Percentiles rank a stretch among this genome's conserved stretches.
These are phyloP conservation scores for Sarcophaga rosellei DNA, from an alignment of 2,888 invertebrate genomes.

Conservation along the genomic window DNA sequence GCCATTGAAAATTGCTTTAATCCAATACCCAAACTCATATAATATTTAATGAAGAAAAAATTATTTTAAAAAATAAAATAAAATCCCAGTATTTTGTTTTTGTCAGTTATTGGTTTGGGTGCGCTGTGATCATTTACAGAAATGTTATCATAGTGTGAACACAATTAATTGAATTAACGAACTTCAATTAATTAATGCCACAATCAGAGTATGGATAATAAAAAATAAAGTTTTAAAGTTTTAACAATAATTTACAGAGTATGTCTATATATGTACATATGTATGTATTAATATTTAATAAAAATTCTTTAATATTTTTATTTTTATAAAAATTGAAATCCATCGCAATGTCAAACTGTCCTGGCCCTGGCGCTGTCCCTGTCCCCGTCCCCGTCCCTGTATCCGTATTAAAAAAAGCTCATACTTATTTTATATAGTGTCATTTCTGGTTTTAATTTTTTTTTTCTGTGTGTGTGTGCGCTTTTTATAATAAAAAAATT, in stretches of 20 bases:
- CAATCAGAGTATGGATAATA: conserved; percentile 34
- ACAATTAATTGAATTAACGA: conserved; percentile 60
- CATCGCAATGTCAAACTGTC: too few relatives aligned
- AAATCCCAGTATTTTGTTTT: conserved; percentile 18
- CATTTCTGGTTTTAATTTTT: conserved; percentile 39
- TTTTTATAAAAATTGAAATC: neutral
- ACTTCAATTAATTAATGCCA: conserved; percentile 56
- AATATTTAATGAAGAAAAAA: conserved; percentile 26
- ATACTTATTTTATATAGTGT: conserved; percentile 39
- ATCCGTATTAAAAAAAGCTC: neutral
- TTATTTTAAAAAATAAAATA: conserved; percentile 23
- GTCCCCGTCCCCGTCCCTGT: neutral
- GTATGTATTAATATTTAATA: too few relatives aligned
- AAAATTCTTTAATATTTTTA: neutral
- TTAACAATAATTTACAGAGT: neutral
- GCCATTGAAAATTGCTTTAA: conserved; percentile 6
- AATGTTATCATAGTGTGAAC: conserved; percentile 40
- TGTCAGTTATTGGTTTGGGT: conserved; percentile 41
- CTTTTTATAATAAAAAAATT: conserved; percentile 27
- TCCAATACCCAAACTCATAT: neutral
- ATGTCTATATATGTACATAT: too few relatives aligned
- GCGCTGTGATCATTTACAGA: neutral
- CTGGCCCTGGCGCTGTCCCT: neutral
- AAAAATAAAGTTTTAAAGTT: neutral
- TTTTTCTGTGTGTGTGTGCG: neutral